phyloP scores from a whole-genome alignment of 2,113 vertebrate species.

The Heptranchias perlo region DNA sequence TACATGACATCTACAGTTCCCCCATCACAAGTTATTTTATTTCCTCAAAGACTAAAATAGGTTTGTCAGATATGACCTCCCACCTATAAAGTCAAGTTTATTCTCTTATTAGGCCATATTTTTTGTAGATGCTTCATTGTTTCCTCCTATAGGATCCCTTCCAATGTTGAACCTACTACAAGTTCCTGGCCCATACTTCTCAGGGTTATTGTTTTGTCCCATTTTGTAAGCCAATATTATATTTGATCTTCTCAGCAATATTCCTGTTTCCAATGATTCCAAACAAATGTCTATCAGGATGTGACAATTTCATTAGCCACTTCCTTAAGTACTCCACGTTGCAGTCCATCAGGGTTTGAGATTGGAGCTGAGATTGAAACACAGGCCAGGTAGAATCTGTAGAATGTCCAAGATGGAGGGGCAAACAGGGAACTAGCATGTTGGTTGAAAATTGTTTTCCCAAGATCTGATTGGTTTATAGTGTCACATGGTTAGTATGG shows the following conservation, averaged over 20 bases:
- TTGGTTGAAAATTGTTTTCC: background rate
- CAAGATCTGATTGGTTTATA: background rate
- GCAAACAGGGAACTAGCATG: background rate
- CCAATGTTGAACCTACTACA: background rate
- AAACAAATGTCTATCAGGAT: background rate
- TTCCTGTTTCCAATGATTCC: background rate
- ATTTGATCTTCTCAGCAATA: background rate
- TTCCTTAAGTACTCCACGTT: background rate
- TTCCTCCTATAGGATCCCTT: background rate
- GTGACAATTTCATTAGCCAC: background rate
- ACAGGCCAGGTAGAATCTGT: background rate
- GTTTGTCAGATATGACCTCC: background rate
- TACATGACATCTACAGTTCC: background rate
- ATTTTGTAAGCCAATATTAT: background rate
- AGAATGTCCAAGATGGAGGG: background rate
- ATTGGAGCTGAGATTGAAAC: background rate
- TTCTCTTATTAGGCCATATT: too few species aligned
- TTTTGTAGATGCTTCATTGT: background rate
- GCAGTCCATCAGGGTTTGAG: background rate
- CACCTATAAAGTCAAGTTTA: background rate
- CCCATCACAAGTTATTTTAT: background rate
- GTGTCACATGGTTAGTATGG: background rate
- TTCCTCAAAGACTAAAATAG: background rate
- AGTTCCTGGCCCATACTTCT: background rate
- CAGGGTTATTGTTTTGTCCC: background rate